Percentiles rank a stretch among this genome's conserved stretches.
Evolutionary conservation across 2,113 vertebrate species (phyloP).

Genomic region (Lamprotornis superbus): DNA sequence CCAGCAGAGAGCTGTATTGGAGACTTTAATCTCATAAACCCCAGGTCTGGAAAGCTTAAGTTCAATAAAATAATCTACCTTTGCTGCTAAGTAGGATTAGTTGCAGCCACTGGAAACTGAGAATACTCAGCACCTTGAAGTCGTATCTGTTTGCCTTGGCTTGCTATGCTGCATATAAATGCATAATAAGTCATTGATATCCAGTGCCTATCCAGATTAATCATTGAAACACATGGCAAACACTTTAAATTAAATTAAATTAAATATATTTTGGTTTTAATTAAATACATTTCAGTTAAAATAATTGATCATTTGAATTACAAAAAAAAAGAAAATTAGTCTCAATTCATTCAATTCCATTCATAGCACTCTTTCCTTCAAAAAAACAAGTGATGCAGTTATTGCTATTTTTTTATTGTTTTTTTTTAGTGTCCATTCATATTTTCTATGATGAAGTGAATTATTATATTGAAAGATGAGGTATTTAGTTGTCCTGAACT

Average conservation of each 20-base stretch:
- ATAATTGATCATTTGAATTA: slow-evolving; percentile 8
- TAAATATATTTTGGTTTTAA: not conserved
- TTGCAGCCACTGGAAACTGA: not conserved
- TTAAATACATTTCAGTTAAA: not conserved
- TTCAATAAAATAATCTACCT: slow-evolving; percentile 14
- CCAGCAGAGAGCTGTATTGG: not conserved
- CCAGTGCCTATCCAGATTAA: not conserved
- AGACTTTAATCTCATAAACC: slow-evolving; percentile 8
- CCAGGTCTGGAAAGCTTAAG: not conserved
- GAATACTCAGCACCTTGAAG: not conserved
- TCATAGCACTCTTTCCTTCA: not conserved
- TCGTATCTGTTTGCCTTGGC: not conserved
- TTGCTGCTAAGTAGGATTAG: slow-evolving; percentile 31
- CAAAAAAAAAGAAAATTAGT: not conserved
- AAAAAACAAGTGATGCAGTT: not conserved
- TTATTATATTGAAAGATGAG: not conserved
- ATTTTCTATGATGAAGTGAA: not conserved
- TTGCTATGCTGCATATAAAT: slow-evolving; percentile 1
- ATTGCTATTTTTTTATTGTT: not conserved
- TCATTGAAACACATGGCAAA: not conserved
- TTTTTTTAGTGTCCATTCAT: not conserved
- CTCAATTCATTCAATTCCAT: not conserved
- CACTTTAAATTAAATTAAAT: not conserved
- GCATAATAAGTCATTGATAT: not conserved
- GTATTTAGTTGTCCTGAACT: not conserved